Evolutionary conservation across 2,113 vertebrate species (phyloP).

Genomic region (Lynx canadensis): DNA sequence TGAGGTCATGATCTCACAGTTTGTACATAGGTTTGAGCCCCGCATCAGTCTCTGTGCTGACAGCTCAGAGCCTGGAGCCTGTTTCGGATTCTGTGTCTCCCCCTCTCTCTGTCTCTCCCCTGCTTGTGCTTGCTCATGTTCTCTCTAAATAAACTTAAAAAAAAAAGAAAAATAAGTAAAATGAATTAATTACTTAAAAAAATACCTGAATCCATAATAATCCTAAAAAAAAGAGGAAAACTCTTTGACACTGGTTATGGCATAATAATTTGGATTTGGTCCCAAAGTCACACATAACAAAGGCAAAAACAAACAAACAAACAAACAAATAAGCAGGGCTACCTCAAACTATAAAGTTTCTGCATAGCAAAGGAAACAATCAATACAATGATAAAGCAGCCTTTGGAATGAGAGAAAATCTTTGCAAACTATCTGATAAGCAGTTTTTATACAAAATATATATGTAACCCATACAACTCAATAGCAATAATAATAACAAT

Average conservation of each 20-base stretch:
- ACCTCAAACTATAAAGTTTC: neutral
- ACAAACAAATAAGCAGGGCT: neutral
- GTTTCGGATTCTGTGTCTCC: too few relatives aligned
- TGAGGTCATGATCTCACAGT: too few relatives aligned
- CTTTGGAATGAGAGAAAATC: neutral
- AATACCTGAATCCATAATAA: neutral
- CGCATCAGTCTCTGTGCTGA: too few relatives aligned
- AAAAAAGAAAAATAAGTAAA: neutral
- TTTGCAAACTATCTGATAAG: neutral
- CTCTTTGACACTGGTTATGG: neutral
- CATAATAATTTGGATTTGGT: neutral
- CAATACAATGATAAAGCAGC: neutral
- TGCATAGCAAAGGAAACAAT: neutral
- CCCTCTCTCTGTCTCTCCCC: too few relatives aligned
- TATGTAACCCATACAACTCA: neutral
- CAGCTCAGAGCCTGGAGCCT: too few relatives aligned
- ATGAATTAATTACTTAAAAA: neutral
- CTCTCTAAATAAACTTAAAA: too few relatives aligned
- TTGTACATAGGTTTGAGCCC: too few relatives aligned
- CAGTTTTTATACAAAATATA: neutral
- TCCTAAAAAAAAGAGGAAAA: neutral
- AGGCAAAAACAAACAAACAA: conserved; percentile 5
- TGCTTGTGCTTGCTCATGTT: too few relatives aligned
- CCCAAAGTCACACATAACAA: neutral
- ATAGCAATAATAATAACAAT: neutral